These are phyloP conservation scores for Galeruca laticollis DNA, from an alignment of 2,888 invertebrate species.

Conservation along the genomic window DNA sequence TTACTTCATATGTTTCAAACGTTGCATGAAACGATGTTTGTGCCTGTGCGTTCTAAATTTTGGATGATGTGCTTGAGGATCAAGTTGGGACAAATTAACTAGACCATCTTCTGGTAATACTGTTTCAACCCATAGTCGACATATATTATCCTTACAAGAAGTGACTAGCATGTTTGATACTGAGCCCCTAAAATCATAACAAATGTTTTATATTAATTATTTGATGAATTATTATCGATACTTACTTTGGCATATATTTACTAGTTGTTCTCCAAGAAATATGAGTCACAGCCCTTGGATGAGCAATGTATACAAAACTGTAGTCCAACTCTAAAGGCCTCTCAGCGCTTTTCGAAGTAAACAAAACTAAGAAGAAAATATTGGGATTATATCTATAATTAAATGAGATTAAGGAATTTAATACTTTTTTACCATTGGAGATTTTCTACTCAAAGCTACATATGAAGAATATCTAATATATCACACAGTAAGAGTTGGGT, in stretches of 20 bases:
- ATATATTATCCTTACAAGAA: constrained; percentile 98
- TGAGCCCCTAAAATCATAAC: constrained; percentile 77
- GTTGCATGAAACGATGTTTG: constrained; percentile 96
- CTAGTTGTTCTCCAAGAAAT: constrained; percentile 99
- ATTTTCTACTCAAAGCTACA: no score
- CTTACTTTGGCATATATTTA: constrained; percentile 98
- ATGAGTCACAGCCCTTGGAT: constrained; percentile 96
- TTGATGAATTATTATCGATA: not conserved
- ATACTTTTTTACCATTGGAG: no score
- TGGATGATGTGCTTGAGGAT: constrained; percentile 77
- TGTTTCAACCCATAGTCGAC: constrained; percentile 98
- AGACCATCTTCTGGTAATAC: constrained; percentile 95
- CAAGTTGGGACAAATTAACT: constrained; percentile 76
- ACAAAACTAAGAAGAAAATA: constrained; percentile 72
- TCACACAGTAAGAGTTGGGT: no score
- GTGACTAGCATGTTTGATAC: constrained; percentile 98
- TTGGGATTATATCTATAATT: no score
- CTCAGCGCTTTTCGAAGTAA: constrained; percentile 80
- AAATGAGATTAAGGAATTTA: no score
- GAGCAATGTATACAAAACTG: constrained; percentile 95
- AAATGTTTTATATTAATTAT: not conserved
- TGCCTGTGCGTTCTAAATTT: constrained; percentile 91
- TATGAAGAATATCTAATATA: no score
- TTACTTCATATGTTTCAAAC: constrained; percentile 97
- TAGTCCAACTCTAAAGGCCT: constrained; percentile 79